Base-by-base conservation (phyloP, 2,888 invertebrate genomes). In the Drosophila phalerata region DNA sequence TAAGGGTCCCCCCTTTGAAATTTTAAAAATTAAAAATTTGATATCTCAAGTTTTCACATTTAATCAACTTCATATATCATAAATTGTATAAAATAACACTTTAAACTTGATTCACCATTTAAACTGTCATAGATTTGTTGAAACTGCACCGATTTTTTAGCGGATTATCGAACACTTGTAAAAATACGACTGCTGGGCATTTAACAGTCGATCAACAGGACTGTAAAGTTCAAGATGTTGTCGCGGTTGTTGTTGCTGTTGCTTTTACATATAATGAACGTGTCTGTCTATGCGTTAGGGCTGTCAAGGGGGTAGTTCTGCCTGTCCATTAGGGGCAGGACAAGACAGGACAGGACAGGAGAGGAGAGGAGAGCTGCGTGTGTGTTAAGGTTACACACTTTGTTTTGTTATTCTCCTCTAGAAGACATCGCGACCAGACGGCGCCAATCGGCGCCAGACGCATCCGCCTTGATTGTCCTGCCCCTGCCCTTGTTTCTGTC, bases 301-400 rank as follows among this genome's bases (percentile, higher is more conserved):
- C 5, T 19, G 40, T 28, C 19, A 37, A 13, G 25, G 47, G 38
- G 62, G 32, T 53, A 19, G 52, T 15, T 30, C 30, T 13, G 32
- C 10, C 28, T 58, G 58, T 49, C 48, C 45, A 22, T 22, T 8
- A 2, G n/a, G 9, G 48, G 37, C 11, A 42, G 9, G 9, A 28
- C 28, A 28, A 5, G 22, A 0, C 37, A 13, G 25, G 17, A 10
- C 17, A n/a, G n/a, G n/a, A n/a, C n/a, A n/a, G n/a, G n/a, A n/a
- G n/a, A n/a, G n/a, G n/a, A n/a, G n/a, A n/a, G n/a, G n/a, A n/a
- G n/a, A n/a, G 68, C 72, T n/a, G 34, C 67, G 75, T 67, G 75
- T 82, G 77, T 88, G 81, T 76, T 83, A 85, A 88, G 85, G 85
- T 85, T 85, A 85, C 64, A 81, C 37, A 80, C 78, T 85, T 76